These are phyloP conservation scores for Mycteria americana DNA, from an alignment of 2,797 vertebrate species.

Conservation along the genomic window DNA sequence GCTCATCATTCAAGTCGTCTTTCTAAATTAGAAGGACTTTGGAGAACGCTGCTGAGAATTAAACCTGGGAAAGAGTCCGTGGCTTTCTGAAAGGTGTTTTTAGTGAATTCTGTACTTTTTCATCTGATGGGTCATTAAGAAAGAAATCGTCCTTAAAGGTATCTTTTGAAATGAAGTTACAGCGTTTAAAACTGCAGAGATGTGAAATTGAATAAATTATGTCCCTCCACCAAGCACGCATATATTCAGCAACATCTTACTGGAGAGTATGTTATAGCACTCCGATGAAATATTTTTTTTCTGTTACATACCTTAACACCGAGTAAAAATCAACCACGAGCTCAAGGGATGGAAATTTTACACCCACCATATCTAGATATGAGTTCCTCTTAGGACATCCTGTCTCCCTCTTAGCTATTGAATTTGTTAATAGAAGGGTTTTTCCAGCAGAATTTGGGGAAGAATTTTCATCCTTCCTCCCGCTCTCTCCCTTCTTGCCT, in stretches of 20 bases:
- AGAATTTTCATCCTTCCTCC: not conserved
- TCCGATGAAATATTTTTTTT: fast-evolving
- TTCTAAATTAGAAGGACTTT: not conserved
- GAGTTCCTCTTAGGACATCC: not conserved
- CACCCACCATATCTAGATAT: not conserved
- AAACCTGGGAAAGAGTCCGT: not conserved
- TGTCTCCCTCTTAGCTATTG: not conserved
- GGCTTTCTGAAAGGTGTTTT: not conserved
- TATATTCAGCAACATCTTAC: fast-evolving
- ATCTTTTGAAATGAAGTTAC: not conserved
- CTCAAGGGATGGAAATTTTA: not conserved
- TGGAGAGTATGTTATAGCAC: fast-evolving
- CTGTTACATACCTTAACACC: not conserved
- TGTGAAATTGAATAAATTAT: fast-evolving
- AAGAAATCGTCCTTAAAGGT: not conserved
- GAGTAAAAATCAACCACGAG: not conserved
- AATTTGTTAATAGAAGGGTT: not conserved
- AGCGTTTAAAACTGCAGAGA: not conserved
- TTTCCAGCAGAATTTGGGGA: not conserved
- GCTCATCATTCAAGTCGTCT: not conserved
- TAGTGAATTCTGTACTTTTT: not conserved
- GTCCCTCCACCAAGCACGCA: not conserved
- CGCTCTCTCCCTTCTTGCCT: not conserved
- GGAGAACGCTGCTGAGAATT: not conserved
- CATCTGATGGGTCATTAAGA: not conserved